Conservation (phyloP, 2,888 invertebrate species). For the Ischnura elegans region DNA sequence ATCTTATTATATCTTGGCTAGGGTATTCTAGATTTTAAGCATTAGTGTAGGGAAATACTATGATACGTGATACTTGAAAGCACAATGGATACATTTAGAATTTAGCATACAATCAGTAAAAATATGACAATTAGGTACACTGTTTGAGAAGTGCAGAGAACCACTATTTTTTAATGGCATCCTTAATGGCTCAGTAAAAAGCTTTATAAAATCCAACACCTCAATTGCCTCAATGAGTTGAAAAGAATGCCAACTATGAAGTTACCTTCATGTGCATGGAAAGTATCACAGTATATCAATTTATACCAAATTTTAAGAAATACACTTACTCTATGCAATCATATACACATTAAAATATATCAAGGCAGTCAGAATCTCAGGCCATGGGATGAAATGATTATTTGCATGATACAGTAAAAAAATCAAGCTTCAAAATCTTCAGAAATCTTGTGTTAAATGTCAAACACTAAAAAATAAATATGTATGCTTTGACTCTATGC, state of each 20-base stretch:
- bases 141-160: slow-evolving; percentile 5
- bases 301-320: not conserved
- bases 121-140: not conserved
- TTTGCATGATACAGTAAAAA: not conserved
- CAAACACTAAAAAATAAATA: not conserved
- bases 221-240: not conserved
- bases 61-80: not conserved
- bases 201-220: not conserved
- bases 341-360: not conserved
- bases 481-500: not conserved
- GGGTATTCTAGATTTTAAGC: not conserved
- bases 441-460: not conserved
- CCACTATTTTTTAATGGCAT: not conserved
- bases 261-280: not conserved
- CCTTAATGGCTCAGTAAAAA: not conserved
- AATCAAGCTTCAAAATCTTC: not conserved
- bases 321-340: slow-evolving; percentile 3
- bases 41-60: not conserved
- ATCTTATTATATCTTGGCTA: slow-evolving; percentile 7
- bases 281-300: slow-evolving; percentile 35
- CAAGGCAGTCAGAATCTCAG: not conserved
- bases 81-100: slow-evolving; percentile 20
- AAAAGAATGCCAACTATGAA: not conserved
- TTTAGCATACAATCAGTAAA: not conserved
- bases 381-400: not conserved